These are phyloP conservation scores for Limnodromus scolopaceus DNA, from an alignment of 2,797 vertebrate species.

Conservation along the genomic window DNA sequence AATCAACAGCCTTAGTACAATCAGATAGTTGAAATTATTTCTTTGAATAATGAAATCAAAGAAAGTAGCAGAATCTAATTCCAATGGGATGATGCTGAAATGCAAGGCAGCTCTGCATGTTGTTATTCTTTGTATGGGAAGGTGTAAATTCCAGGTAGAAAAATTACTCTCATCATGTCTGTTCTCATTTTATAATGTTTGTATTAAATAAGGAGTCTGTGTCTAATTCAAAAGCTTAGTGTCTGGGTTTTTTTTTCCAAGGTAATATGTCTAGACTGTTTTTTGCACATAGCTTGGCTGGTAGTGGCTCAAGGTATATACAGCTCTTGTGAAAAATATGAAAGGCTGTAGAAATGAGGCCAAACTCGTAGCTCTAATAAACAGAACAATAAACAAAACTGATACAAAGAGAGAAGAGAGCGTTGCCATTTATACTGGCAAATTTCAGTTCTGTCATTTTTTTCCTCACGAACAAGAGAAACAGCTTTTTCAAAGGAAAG, in stretches of 20 bases:
- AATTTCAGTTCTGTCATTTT: constrained; percentile 17
- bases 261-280: background rate
- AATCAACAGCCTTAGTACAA: background rate
- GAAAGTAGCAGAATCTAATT: background rate
- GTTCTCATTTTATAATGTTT: constrained; percentile 2
- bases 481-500: constrained; percentile 6
- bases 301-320: background rate
- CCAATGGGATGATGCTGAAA: background rate
- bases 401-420: background rate
- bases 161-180: background rate
- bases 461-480: constrained; percentile 13
- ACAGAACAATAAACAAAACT: background rate
- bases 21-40: background rate
- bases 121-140: background rate
- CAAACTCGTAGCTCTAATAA: background rate
- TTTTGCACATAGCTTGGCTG: background rate
- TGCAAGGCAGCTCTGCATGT: background rate
- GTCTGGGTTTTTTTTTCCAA: background rate
- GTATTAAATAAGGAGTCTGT: background rate
- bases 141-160: background rate
- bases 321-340: background rate
- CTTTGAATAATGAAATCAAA: constrained; percentile 15
- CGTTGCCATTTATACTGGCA: constrained; percentile 16
- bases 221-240: constrained; percentile 14
- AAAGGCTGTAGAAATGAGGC: constrained; percentile 19